phyloP scores from a whole-genome alignment of 2,113 vertebrate genomes.

The Eurypyga helias region DNA sequence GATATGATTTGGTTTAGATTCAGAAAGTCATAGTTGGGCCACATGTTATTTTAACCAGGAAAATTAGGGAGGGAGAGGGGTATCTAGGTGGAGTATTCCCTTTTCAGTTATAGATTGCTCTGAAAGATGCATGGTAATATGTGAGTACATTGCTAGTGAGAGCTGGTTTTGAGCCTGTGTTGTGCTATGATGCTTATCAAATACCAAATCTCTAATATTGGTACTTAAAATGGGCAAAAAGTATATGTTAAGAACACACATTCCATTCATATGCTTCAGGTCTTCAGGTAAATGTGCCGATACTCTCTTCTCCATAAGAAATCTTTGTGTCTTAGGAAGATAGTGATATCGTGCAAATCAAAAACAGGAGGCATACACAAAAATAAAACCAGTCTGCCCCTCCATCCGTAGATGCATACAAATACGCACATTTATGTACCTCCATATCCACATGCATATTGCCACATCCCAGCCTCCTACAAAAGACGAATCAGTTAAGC shows the following conservation, averaged over 20 bases:
- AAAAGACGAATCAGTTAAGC: not conserved
- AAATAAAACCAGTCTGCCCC: not conserved
- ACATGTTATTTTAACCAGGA: not conserved
- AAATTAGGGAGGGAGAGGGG: not conserved
- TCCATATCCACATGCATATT: not conserved
- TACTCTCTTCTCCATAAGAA: not conserved
- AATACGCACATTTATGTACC: not conserved
- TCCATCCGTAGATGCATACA: not conserved
- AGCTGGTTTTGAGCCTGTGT: not conserved
- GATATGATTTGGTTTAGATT: not conserved
- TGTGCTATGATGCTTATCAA: not conserved
- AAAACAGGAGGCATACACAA: not conserved
- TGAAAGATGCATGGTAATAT: not conserved
- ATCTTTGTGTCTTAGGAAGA: not conserved
- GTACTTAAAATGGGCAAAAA: not conserved
- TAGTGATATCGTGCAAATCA: not conserved
- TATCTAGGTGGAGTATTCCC: not conserved
- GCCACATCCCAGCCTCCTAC: not conserved
- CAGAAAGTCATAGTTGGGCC: not conserved
- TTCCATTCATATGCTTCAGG: not conserved
- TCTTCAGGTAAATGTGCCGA: rapidly evolving
- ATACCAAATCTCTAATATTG: not conserved
- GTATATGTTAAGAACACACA: not conserved
- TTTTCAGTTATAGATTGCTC: not conserved
- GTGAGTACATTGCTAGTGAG: not conserved